phyloP scores from a whole-genome alignment of 2,888 invertebrate species.

The Heteromyza rotundicornis region DNA sequence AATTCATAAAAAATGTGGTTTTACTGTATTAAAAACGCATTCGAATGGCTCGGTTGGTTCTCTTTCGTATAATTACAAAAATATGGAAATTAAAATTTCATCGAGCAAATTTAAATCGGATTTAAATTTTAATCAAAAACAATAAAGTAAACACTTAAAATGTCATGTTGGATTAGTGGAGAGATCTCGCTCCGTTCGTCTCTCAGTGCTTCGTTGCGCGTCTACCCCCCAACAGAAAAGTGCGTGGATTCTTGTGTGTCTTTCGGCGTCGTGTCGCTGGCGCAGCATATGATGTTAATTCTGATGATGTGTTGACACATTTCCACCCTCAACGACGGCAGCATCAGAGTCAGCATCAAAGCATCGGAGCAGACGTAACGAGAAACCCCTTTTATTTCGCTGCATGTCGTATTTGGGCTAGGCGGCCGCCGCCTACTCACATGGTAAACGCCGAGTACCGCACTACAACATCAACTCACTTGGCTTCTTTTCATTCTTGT shows the following conservation, averaged over 20 bases:
- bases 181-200: neutral
- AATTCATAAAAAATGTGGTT: too few species aligned
- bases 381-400: constrained; percentile 6
- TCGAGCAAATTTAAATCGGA: constrained; percentile 40
- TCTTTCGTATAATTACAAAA: too few species aligned
- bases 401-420: neutral
- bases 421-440: neutral
- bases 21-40: neutral
- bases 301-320: constrained; percentile 35
- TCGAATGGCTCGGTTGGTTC: neutral
- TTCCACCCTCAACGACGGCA: constrained; percentile 24
- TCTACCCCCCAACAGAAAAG: neutral
- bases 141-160: constrained; percentile 42
- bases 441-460: constrained; percentile 8
- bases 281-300: constrained; percentile 33
- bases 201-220: neutral
- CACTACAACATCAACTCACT: too few species aligned
- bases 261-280: neutral
- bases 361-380: neutral
- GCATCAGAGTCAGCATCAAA: neutral
- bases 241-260: constrained; percentile 10
- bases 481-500: constrained; percentile 1
- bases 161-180: constrained; percentile 38
- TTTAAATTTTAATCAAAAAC: constrained; percentile 43
- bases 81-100: constrained; percentile 33